These are phyloP conservation scores for Sitodiplosis mosellana DNA, from an alignment of 1,140 invertebrate species.

Conservation along the genomic window DNA sequence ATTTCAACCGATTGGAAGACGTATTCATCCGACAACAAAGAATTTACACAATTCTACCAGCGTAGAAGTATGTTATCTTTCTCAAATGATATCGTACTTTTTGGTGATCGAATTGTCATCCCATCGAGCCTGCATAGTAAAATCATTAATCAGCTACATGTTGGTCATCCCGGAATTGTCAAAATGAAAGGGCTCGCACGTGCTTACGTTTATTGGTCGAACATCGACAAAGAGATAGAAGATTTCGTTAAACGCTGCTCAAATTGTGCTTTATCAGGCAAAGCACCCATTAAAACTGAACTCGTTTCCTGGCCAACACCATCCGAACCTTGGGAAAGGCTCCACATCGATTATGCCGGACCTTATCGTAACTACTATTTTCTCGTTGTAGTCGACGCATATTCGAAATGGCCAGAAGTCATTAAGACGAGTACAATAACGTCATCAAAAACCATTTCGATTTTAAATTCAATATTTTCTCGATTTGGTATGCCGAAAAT, in stretches of 20 bases:
- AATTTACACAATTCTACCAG: constrained; percentile 21
- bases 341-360: constrained; percentile 5
- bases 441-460: constrained; percentile 4
- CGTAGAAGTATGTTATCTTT: constrained; percentile 11
- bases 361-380: constrained; percentile 4
- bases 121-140: constrained; percentile 9
- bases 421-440: constrained; percentile 5
- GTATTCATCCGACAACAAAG: constrained; percentile 27
- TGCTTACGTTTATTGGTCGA: constrained; percentile 27
- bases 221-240: constrained; percentile 26
- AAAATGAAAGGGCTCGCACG: constrained; percentile 29
- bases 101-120: constrained; percentile 11
- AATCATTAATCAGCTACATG: constrained; percentile 22
- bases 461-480: constrained; percentile 8
- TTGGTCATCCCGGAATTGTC: constrained; percentile 25
- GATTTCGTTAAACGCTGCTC: constrained; percentile 4
- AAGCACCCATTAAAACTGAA: constrained; percentile 2
- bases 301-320: constrained; percentile 2
- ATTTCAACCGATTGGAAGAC: constrained; percentile 8
- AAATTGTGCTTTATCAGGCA: constrained; percentile 3
- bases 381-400: constrained; percentile 7
- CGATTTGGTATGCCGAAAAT: constrained; percentile 8
- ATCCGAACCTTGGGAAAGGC: constrained; percentile 1
- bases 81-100: constrained; percentile 9
- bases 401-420: constrained; percentile 7